Base-by-base conservation (phyloP, 2,888 invertebrate genomes). In the Iselma pallidipennis region DNA sequence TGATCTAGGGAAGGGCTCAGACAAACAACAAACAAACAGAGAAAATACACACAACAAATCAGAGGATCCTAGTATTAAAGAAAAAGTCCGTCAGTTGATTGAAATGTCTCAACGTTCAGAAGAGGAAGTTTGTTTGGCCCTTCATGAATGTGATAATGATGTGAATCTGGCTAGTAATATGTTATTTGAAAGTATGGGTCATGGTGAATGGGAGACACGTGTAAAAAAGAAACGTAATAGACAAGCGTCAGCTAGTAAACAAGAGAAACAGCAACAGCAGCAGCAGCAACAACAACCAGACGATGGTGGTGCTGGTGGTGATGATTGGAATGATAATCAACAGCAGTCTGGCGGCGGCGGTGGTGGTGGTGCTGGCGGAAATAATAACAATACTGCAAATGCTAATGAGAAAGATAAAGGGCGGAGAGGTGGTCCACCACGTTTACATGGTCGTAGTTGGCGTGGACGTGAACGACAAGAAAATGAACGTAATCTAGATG, bases 131-230 rank as follows among this genome's bases (percentile, higher is more conserved):
- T 91, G 92, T 77, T 91, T 94, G 80, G 96, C 96, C 63, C 87
- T 98, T 60, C 93, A 96, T 81, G 96, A 97, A 85, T 91, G 92
- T 76, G 94, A 96, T 83, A 90, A 94, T 81, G 95, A 97, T 83
- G 84, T 92, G 79, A 89, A 91, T 73, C 87, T 88, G 77, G 96
- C 95, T 65, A 90, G 91, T 73, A 90, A 91, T 77, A 87, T 91
- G 82, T 85, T 95, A 65, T 85, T 92, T 55, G 95, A 95, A 80
- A 90, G 91, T 62, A 86, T 84, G 50, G 85, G 84, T 74, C 86
- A 87, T 83, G 89, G 91, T 74, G 92, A 93, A 78, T 95, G 95
- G 94, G 93, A 92, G 77, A 91, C 90, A 63, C 88, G 86, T 37
- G 79, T 77, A 58, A 91, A 92, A 68, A 94, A 94, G 83, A 95